Evolutionary conservation across 2,797 vertebrate species (phyloP), one percentile per base, ranked within the genome.

Genomic region (Malurus leucopterus): DNA sequence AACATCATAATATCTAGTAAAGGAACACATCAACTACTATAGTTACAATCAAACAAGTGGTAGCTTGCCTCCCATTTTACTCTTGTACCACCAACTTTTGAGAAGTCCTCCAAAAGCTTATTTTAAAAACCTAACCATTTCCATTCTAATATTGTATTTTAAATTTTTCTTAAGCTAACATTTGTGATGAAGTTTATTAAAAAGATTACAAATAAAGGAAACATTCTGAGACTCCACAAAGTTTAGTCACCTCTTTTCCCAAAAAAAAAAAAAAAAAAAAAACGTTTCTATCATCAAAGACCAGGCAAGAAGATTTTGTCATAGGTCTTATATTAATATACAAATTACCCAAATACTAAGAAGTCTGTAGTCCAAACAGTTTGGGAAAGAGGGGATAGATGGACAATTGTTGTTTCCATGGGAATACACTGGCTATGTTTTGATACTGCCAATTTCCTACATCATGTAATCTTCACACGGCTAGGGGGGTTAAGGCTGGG

Each of bases 401-500:
- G 29, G 11, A n/a, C 63, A 53, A 7, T 0, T 2, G 1, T 30
- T 40, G 34, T 27, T 76, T 40, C 44, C 38, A 13, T 2, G 17
- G 24, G 38, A 72, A 65, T 36, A 40, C 4, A 46, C 9, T 29
- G 86, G 59, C 22, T 29, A 11, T 16, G 41, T 13, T 55, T 54
- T 29, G 16, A 23, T 7, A 20, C 4, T 46, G 32, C 26, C 9
- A 1, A 1, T 30, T 38, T 77, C 67, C 44, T 34, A 13, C 16
- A 3, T 1, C 27, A 8, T 1, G 8, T 1, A 43, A 20, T 13
- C 51, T 23, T 1, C 29, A 13, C 27, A 20, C 9, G 11, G 4
- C 0, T 3, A 32, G 13, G 24, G 2, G 54, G 13, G 19, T 43
- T 24, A 23, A 9, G 36, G 4, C 43, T 9, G 30, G 43, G 22